Base-by-base conservation (phyloP, 1,140 invertebrate genomes). In the Diachasmimorpha longicaudata region DNA sequence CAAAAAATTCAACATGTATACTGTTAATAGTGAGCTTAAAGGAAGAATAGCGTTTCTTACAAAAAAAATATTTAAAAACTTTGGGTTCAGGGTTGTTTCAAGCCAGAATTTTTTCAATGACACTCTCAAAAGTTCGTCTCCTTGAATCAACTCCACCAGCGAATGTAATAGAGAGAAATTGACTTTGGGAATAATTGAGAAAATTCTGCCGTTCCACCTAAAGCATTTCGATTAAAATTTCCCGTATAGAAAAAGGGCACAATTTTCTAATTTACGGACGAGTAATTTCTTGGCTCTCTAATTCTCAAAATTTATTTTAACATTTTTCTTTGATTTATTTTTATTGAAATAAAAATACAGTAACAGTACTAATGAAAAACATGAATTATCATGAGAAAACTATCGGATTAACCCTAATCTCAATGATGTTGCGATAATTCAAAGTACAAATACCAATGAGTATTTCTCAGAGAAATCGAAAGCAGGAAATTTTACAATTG, bases 11-110 rank as follows among this genome's bases (percentile, higher is more conserved):
- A 83, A 84, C 81, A 84, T 85, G 79, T 88, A 88, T 85, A 88
- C 85, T 88, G 88, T 89, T 89, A 89, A 89, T 89, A 89, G 88
- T 89, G 88, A 89, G 88, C 87, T 89, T 88, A 87, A 88, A 85
- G 85, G 82, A 86, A 82, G 23, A 63, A 86, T 85, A 84, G 82
- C 81, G 83, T 84, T 87, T 31, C 31, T 83, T 81, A 23, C 44
- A 75, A 77, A 72, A 70, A 55, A 31, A 46, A 77, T 42, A 42
- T 42, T 48, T 63, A 63, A 37, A 66, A 63, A 39, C 66, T 68
- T 16, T 55, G 16, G 44, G 70, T 66, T 63, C 19, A 23, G 46
- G 58, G 73, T 48, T 70, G 63, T 44, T 66, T 46, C 58, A 52
- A 39, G 68, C 31, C 68, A 76, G 55, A 71, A 48, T 71, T 42